phyloP scores from a whole-genome alignment of 2,113 vertebrate genomes.

The Lepidothrix coronata region DNA sequence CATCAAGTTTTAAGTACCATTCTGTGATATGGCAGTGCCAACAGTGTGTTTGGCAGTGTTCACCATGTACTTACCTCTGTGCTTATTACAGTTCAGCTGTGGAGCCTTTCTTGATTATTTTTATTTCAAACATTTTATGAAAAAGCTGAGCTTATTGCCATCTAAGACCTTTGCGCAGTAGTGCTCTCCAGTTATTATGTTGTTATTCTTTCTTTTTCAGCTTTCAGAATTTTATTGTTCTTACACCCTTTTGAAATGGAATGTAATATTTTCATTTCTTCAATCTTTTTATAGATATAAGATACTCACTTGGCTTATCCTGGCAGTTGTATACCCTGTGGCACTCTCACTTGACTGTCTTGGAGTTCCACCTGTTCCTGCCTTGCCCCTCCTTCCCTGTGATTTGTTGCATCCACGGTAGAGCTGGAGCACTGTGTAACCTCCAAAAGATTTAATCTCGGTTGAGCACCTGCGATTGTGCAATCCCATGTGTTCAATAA shows the following conservation, averaged over 20 bases:
- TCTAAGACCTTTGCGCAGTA: not conserved
- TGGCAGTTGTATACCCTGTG: fast-evolving
- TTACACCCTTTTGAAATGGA: not conserved
- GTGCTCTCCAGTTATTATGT: not conserved
- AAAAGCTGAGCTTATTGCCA: not conserved
- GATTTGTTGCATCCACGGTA: fast-evolving
- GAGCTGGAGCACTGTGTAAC: not conserved
- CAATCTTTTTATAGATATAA: not conserved
- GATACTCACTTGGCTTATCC: not conserved
- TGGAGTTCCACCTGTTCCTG: not conserved
- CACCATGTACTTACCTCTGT: not conserved
- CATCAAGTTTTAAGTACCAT: not conserved
- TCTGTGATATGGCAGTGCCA: not conserved
- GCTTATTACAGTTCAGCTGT: not conserved
- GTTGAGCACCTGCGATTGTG: not conserved
- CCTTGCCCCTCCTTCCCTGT: not conserved
- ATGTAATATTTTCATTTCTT: not conserved
- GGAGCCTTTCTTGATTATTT: not conserved
- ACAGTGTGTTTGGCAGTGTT: not conserved
- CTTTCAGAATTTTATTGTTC: not conserved
- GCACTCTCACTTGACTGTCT: not conserved
- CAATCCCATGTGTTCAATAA: not conserved
- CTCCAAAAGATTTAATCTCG: not conserved
- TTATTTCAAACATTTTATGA: not conserved
- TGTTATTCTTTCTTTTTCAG: not conserved